Percentiles rank a stretch among this genome's conserved stretches.
phyloP scores from a whole-genome alignment of 2,888 invertebrate species.

The Apotomis betuletana region DNA sequence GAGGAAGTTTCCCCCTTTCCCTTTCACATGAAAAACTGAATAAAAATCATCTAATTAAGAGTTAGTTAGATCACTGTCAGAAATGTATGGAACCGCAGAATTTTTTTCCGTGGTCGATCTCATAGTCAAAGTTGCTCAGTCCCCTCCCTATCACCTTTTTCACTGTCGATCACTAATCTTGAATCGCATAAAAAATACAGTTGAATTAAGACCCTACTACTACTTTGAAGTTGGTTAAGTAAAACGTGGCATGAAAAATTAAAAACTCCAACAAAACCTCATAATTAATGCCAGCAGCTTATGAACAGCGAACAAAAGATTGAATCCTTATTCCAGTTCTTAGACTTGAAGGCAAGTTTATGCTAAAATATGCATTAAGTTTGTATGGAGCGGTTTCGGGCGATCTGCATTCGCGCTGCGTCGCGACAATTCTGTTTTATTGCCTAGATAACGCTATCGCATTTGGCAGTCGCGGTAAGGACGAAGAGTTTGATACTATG shows the following conservation, averaged over 20 bases:
- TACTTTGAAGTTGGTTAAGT: no score
- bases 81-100: no score
- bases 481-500: constrained; percentile 13
- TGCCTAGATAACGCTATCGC: constrained; percentile 57
- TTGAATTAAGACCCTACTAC: no score
- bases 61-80: no score
- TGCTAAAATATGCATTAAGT: constrained; percentile 41
- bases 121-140: no score
- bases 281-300: constrained; percentile 1
- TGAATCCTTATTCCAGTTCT: constrained; percentile 7
- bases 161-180: no score
- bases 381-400: constrained; percentile 23
- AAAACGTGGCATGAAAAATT: neutral
- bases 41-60: no score
- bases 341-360: constrained; percentile 14
- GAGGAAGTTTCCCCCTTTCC: no score
- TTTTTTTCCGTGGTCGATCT: no score
- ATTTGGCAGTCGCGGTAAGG: constrained; percentile 38
- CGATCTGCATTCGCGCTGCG: constrained; percentile 57
- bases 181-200: no score
- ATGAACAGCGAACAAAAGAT: constrained; percentile 25
- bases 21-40: no score
- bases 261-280: constrained; percentile 5
- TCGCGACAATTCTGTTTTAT: constrained; percentile 56
- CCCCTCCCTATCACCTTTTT: no score